Conservation (phyloP, 2,113 vertebrate genomes). For the Cinclus mexicanus region DNA sequence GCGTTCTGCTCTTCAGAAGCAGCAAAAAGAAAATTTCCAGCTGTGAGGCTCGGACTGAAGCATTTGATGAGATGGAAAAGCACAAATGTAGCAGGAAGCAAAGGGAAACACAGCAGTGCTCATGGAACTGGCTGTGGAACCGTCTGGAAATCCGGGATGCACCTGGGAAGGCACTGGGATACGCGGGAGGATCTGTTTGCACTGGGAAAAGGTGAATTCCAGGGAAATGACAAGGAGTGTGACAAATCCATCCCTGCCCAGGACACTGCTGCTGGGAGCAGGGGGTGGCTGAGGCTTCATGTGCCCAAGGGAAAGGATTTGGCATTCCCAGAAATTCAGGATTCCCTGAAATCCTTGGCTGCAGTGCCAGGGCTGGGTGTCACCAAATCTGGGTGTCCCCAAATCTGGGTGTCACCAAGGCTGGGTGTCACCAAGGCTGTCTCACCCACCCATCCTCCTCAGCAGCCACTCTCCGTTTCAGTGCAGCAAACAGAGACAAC, state of each 20-base stretch:
- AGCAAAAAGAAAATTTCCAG: neutral
- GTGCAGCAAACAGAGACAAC: neutral
- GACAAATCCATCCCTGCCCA: neutral
- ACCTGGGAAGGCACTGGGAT: neutral
- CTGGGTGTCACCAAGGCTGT: neutral
- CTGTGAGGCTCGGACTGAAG: neutral
- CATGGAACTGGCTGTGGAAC: neutral
- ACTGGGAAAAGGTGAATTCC: fast-evolving
- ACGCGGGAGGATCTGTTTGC: neutral
- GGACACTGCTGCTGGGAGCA: neutral
- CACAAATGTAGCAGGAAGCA: neutral
- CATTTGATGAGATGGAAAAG: neutral
- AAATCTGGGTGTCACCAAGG: fast-evolving
- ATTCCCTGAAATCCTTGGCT: neutral
- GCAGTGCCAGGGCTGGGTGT: neutral
- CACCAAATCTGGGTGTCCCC: neutral
- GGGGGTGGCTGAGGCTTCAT: neutral
- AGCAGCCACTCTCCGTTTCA: fast-evolving
- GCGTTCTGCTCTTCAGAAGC: neutral
- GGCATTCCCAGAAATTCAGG: no score
- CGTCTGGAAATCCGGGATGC: neutral
- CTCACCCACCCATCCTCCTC: neutral
- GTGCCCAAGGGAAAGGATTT: neutral
- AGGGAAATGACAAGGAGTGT: neutral
- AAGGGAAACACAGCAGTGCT: neutral